Evolutionary conservation across 2,888 invertebrate genomes (phyloP), one percentile per base, ranked within the genome.

Genomic region (Protodeltote pygarga): DNA sequence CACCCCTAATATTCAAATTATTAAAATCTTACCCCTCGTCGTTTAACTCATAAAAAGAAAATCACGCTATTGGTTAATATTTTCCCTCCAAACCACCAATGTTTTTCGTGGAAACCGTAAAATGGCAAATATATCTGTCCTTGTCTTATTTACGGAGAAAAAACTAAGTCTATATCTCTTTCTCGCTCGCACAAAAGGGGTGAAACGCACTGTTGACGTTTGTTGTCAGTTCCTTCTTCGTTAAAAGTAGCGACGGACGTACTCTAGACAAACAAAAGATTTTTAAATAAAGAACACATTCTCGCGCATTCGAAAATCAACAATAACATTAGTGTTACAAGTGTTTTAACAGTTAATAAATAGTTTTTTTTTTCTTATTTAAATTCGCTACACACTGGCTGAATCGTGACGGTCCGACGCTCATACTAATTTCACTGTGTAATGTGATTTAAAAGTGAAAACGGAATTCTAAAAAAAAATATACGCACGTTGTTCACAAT

Each of bases 201-300:
- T 83, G 77, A 73, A 81, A 74, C 68, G 71, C 65, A 65, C 46
- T 50, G 69, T 67, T 71, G 70, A 71, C 61, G 65, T 67, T 64
- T 67, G 63, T 73, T 77, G 80, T 81, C 89, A 91, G 91, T 91
- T 79, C 83, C 82, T 86, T 85, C 80, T 65, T 76, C 75, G 89
- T 84, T 82, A 79, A 85, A 82, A 83, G 75, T 77, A 82, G 79
- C 81, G 83, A 74, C 84, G 85, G 90, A 89, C 91, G 90, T 77
- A 58, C 75, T 68, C 70, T 60, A 65, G 70, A 71, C 71, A 72
- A 80, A 75, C 71, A 75, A 58, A 42, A 32, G n/a, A 34, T 59
- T 62, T 57, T 57, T 40, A 52, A 65, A 52, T 50, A 59, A 73
- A 70, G 55, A 65, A 54, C 50, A 42, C 37, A 47, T 51, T 67